Evolutionary conservation across 2,113 vertebrate genomes (phyloP), one percentile per base, ranked within the genome.

Genomic region (Thomomys bottae): DNA sequence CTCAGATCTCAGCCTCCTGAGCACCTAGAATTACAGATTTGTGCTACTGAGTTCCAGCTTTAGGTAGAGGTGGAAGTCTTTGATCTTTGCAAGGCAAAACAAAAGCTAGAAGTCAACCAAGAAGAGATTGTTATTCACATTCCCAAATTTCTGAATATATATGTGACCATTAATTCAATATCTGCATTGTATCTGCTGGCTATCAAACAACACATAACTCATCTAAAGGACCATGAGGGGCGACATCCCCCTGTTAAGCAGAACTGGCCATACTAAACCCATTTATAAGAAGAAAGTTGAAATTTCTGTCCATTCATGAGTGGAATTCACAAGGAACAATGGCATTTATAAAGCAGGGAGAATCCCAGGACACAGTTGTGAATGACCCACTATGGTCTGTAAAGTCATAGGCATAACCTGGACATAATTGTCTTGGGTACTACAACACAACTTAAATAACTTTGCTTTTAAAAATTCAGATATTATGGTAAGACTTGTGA

Each of bases 1-100:
- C 49, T 54, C 49, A 54, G 49, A 54, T 54, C 49, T 54, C 49
- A 54, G 15, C 49, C 15, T 54, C 49, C 49, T 54, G 3, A 15
- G 49, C 18, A 54, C 14, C 15, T 54, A 4, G 14, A 54, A 54
- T 54, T 54, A 49, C 10, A 54, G 17, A 54, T 54, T 12, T 54
- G 49, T 17, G 14, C 49, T 15, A 54, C 49, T 4, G 1, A 15
- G 49, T 54, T 4, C 49, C 12, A 54, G 49, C 49, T 54, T 14
- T 54, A 96, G 94, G 83, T 54, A 94, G 66, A 94, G 84, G 30
- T 95, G 54, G 86, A 96, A 95, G 90, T 34, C 45, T 90, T 45
- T 73, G 49, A 71, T 96, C 90, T 81, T 88, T 96, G 81, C 28
- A 78, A 88, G 77, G 73, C 87, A 77, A 95, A 93, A 45, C 34